Base-by-base conservation (phyloP, 1,140 invertebrate species). In the Dreissena rostriformis region DNA sequence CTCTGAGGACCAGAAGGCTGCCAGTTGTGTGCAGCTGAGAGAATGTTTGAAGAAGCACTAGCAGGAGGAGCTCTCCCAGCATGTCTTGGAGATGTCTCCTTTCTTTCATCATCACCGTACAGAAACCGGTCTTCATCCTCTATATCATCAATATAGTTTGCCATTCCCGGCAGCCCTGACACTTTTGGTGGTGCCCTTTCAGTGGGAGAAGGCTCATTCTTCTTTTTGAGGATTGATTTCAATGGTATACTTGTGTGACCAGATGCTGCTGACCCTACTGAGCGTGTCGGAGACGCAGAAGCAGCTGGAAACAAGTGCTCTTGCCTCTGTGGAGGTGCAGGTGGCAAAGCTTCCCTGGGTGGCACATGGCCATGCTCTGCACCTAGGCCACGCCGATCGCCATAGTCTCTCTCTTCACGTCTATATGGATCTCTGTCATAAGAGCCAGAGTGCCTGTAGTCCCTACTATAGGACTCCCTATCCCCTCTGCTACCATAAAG, bases 61-160 rank as follows among this genome's bases (percentile, higher is more conserved):
- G 22, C 19, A 63, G 55, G 26, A 8, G 22, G 51, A 67, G 22
- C 17, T 24, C 57, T 77, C 12, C 15, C 26, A 72, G 17, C n/a
- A n/a, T 24, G 7, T 22, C 24, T 14, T 22, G 55, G 49, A n/a
- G 24, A 24, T 7, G 15, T 61, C 55, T 80, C 19, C 49, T 63
- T 28, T 86, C 29, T 61, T 22, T 66, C 73, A 66, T 84, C 78
- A 22, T 88, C 88, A 39, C 91, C 90, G 90, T 93, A 91, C 17
- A 91, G 84, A 84, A 90, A 91, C 22, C 76, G 87, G 52, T 92
- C 91, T 85, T 92, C 91, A 87, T 92, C 92, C 52, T 92, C 92
- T 61, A 90, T 88, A 82, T 77, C 74, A 78, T 90, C 88, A 77
- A 87, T 86, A 74, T 86, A 88, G 77, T 75, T 84, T 0, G 86